phyloP scores from a whole-genome alignment of 2,113 vertebrate genomes.

The Siphamia tubifer region DNA sequence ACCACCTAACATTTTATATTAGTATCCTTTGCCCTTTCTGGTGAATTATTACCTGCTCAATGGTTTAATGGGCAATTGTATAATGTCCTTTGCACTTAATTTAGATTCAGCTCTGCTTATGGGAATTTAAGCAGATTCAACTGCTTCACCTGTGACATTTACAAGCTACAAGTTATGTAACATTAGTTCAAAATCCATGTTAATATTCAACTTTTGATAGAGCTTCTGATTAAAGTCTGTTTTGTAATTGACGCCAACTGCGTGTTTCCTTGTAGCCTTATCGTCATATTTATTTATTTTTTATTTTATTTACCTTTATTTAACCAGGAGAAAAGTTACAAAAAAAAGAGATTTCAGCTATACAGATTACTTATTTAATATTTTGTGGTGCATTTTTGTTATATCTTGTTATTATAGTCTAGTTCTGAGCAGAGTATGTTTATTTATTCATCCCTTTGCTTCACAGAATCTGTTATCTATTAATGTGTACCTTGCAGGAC shows the following conservation, averaged over 20 bases:
- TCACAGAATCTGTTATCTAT: too few species aligned
- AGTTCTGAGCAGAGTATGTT: too few species aligned
- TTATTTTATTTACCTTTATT: too few species aligned
- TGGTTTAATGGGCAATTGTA: conserved; percentile 39
- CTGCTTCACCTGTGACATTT: background rate
- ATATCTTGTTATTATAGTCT: background rate
- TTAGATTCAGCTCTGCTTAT: conserved; percentile 1
- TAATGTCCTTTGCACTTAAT: conserved; percentile 23
- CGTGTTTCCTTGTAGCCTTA: too few species aligned
- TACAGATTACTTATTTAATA: background rate
- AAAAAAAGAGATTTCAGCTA: too few species aligned
- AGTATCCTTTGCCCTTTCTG: conserved; percentile 49
- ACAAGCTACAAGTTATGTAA: too few species aligned
- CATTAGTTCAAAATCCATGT: background rate
- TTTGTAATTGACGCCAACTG: too few species aligned
- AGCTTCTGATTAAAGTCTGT: background rate
- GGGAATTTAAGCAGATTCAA: conserved; percentile 14
- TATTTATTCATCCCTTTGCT: background rate
- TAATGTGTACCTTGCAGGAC: conserved; percentile 55
- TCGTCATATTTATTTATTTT: too few species aligned
- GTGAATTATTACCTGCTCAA: conserved; percentile 23
- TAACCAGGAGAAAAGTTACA: too few species aligned
- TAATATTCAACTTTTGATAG: background rate
- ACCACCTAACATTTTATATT: conserved; percentile 11
- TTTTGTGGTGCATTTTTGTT: background rate